Conservation (phyloP, 2,888 invertebrate genomes). For the Bursaphelenchus okinawaensis region DNA sequence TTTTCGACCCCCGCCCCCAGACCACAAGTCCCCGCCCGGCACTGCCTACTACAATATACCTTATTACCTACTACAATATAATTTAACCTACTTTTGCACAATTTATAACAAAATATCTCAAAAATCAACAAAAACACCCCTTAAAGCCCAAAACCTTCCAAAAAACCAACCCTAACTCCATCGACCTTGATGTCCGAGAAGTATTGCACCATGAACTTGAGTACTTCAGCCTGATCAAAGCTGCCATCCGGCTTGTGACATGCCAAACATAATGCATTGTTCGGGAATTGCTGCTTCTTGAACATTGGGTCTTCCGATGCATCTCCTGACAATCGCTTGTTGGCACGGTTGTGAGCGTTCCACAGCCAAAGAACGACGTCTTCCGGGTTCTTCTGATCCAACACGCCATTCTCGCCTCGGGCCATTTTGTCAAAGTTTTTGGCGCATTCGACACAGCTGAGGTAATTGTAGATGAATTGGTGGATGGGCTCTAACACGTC, state of each 20-base stretch:
- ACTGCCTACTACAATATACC: slow-evolving; percentile 4
- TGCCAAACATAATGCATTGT: slow-evolving; percentile 56
- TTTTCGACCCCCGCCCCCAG: too few species aligned
- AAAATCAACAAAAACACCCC: too few species aligned
- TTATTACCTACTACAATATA: background rate
- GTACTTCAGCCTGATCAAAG: slow-evolving; percentile 39
- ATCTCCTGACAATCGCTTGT: slow-evolving; percentile 76
- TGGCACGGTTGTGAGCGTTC: slow-evolving; percentile 86
- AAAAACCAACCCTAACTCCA: slow-evolving; percentile 31
- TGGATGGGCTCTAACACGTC: slow-evolving; percentile 76
- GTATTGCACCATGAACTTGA: slow-evolving; percentile 48
- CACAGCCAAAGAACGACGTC: slow-evolving; percentile 84
- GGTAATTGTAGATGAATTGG: slow-evolving; percentile 82
- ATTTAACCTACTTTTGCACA: background rate
- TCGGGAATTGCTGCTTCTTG: slow-evolving; percentile 83
- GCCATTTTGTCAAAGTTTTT: slow-evolving; percentile 85
- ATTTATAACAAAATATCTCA: too few species aligned
- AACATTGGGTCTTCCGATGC: slow-evolving; percentile 79
- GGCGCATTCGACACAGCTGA: slow-evolving; percentile 85
- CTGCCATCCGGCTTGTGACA: slow-evolving; percentile 38
- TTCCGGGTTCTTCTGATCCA: slow-evolving; percentile 61
- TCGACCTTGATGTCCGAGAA: slow-evolving; percentile 50
- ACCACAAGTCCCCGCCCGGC: too few species aligned
- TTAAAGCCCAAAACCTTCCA: too few species aligned
- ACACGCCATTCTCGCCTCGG: background rate